Base-by-base conservation (phyloP, 1,140 invertebrate genomes). In the Diorhabda carinulata region DNA sequence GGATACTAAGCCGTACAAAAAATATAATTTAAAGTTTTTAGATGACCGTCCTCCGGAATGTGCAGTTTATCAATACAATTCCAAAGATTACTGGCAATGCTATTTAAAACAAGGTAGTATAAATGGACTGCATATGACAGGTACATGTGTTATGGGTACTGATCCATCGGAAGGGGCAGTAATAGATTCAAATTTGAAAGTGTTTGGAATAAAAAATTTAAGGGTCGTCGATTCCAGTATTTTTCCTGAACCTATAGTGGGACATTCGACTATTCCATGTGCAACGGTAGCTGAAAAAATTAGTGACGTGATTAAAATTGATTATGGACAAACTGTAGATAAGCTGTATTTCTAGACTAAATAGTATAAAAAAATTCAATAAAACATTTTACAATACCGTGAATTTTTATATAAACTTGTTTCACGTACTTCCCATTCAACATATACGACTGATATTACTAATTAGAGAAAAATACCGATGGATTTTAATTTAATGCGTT, bases 281-380 rank as follows among this genome's bases (percentile, higher is more conserved):
- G 87, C 91, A 44, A 90, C 89, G 84, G 89, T 93, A 61, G 91
- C 83, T 2, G 90, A 92, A 74, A 91, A 90, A 74, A 89, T 83
- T 0, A 84, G 87, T 64, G 47, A 52, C n/a, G 47, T 52, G n/a
- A 52, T 52, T 52, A 52, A 52, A 52, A 52, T 8, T 52, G 47
- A 3, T 8, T 52, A 52, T 52, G n/a, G n/a, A 52, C 2, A 52
- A 52, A 52, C 47, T 52, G 0, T 52, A 25, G 25, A 25, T 25
- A 25, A 25, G 25, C 25, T 25, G 25, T 25, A 52, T 52, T 6
- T 5, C 5, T 52, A 3, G 25, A 25, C 25, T 25, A 25, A 25
- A 25, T 25, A 25, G 25, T 25, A 25, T 25, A 25, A 25, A 25
- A 25, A 25, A 25, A 25, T 1, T 25, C 25, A 25, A 25, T 25